Base-by-base conservation (phyloP, 2,888 invertebrate species). In the Ryuthela nishihirai region DNA sequence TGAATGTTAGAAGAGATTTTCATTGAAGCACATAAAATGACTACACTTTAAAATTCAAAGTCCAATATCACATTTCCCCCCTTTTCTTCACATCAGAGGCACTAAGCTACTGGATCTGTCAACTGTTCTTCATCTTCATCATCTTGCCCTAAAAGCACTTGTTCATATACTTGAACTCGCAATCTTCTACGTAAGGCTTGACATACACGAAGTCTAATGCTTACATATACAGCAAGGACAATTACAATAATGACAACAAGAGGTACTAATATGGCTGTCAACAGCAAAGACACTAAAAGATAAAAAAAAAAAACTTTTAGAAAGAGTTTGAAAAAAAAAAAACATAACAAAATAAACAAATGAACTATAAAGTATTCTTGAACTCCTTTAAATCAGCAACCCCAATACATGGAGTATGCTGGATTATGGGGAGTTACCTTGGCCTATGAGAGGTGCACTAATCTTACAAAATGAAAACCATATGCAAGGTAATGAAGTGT, bases 91-190 rank as follows among this genome's bases (percentile, higher is more conserved):
- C 17, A 38, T 4, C 21, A 54, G 3, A 32, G n/a, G 39, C 17
- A 26, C 53, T 23, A 59, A 32, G 48, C 59, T 10, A 59, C 48
- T 17, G 59, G 59, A 48, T 59, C 46, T 18, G 42, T 25, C 15
- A 32, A 36, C 17, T 24, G 25, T 10, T 25, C 24, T 24, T 58
- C 59, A 7, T 50, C 43, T 36, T 59, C 59, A 32, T 56, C 55
- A 21, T 59, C 52, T 35, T 59, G 47, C 4, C 48, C 59, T 23
- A 59, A 26, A 21, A 48, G 53, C 1, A 59, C 59, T 35, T 59
- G 59, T 21, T 59, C 59, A 34, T 59, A 59, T 0, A 59, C 59
- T 24, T 59, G 59, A 3, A 59, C 59, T 32, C 59, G 25, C 9
- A 59, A 26, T 35, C 53, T 38, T 21, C 59, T 24, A 15, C 53